A percentile compares a stretch with the other conserved stretches of the same genome.
These are phyloP conservation scores for Halesus radiatus DNA, from an alignment of 1,140 invertebrate species.

Conservation along the genomic window DNA sequence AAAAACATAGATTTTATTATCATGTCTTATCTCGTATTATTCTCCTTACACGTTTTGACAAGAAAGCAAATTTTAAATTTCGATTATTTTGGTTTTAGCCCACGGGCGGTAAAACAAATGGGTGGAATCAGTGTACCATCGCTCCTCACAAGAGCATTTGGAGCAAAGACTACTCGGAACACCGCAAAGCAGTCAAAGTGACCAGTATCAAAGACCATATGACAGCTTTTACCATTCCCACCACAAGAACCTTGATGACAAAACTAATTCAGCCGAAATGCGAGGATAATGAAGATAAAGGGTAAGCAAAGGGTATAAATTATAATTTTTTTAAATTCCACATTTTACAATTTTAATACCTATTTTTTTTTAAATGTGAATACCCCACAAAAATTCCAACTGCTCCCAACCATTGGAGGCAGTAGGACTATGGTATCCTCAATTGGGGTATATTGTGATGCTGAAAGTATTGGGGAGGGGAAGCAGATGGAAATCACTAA, in stretches of 20 bases:
- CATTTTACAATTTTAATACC: too few relatives aligned
- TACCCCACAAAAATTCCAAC: too few relatives aligned
- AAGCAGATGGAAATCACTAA: too few relatives aligned
- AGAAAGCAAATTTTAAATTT: too few relatives aligned
- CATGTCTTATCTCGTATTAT: not conserved
- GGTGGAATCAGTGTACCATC: conserved; percentile 48
- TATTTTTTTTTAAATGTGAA: too few relatives aligned
- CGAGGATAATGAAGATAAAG: conserved; percentile 16
- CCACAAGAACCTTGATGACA: conserved; percentile 32
- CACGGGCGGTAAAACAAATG: conserved; percentile 46
- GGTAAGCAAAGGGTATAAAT: not conserved
- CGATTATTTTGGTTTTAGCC: conserved; percentile 38
- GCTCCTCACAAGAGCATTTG: conserved; percentile 66
- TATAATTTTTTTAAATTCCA: too few relatives aligned
- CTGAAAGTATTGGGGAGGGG: too few relatives aligned
- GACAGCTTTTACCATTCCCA: conserved; percentile 46
- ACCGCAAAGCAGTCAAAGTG: conserved; percentile 57
- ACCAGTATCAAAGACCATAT: conserved; percentile 58
- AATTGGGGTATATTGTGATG: too few relatives aligned
- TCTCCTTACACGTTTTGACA: not conserved
- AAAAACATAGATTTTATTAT: not conserved
- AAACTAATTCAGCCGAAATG: conserved; percentile 41
- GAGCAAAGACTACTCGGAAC: conserved; percentile 59
- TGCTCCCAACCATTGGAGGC: too few relatives aligned
- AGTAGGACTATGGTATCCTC: too few relatives aligned